Evolutionary conservation across 2,113 vertebrate species (phyloP).

Genomic region (Vulpes vulpes): DNA sequence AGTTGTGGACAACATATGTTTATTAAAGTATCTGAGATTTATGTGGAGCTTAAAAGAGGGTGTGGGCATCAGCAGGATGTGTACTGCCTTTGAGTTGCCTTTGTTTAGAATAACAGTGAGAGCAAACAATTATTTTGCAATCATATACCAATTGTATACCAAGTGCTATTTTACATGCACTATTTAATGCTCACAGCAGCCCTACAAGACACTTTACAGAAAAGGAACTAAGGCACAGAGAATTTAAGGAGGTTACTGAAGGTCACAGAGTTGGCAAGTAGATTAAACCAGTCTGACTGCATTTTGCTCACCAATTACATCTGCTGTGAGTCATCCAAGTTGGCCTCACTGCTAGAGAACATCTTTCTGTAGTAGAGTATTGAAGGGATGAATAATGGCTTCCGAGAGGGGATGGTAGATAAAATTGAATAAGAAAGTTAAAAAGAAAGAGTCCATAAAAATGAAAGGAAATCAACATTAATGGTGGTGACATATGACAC

Average conservation of each 20-base stretch:
- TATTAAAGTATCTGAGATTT: not conserved
- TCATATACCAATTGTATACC: not conserved
- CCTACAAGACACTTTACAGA: not conserved
- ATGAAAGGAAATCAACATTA: not conserved
- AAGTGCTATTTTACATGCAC: not conserved
- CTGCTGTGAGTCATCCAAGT: not conserved
- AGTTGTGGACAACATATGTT: not conserved
- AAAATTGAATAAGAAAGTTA: not conserved
- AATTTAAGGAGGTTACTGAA: not conserved
- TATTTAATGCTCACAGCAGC: not conserved
- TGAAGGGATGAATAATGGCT: not conserved
- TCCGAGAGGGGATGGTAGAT: not conserved
- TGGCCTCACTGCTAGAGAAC: not conserved
- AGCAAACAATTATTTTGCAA: not conserved
- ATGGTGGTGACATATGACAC: not conserved
- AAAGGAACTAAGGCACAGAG: not conserved
- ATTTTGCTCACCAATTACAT: not conserved
- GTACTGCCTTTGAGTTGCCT: not conserved
- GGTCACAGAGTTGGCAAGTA: not conserved
- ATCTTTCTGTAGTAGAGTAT: not conserved
- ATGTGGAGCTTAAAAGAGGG: not conserved
- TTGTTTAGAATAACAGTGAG: not conserved
- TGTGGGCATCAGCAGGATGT: not conserved
- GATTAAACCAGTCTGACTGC: not conserved
- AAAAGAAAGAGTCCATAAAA: not conserved